Evolutionary conservation across 1,140 invertebrate species (phyloP).

Genomic region (Brachionus rotundiformis): DNA sequence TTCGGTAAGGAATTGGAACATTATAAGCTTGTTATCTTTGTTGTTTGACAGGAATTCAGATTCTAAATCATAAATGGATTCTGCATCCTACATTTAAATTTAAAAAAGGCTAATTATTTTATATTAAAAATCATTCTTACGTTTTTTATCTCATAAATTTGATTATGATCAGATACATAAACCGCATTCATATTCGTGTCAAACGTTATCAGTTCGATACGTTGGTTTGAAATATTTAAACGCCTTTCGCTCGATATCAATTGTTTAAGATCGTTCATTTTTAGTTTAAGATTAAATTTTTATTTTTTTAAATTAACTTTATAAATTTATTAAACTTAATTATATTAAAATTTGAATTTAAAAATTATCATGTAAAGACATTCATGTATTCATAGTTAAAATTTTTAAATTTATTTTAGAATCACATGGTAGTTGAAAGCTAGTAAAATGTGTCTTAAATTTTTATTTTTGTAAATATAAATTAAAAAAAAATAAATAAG

Average conservation of each 20-base stretch:
- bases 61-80: neutral
- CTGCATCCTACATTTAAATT: neutral
- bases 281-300: too few relatives aligned
- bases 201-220: constrained; percentile 30
- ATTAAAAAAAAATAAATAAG: neutral
- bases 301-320: too few relatives aligned
- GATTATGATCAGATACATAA: constrained; percentile 43
- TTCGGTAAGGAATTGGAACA: constrained; percentile 42
- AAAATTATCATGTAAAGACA: neutral
- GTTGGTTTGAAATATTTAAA: neutral
- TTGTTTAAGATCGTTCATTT: constrained; percentile 46
- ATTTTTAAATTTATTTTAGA: neutral
- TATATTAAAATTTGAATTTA: constrained; percentile 15
- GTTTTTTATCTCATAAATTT: neutral
- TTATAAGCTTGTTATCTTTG: neutral
- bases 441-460: neutral
- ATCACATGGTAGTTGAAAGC: neutral
- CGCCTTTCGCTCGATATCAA: constrained; percentile 4
- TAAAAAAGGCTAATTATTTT: neutral
- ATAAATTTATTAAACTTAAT: too few relatives aligned
- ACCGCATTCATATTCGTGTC: neutral
- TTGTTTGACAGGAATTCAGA: constrained; percentile 4
- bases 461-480: neutral
- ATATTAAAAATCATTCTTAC: neutral
- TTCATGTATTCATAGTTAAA: neutral